These are phyloP conservation scores for Aix galericulata DNA, from an alignment of 2,113 vertebrate species.

Conservation along the genomic window DNA sequence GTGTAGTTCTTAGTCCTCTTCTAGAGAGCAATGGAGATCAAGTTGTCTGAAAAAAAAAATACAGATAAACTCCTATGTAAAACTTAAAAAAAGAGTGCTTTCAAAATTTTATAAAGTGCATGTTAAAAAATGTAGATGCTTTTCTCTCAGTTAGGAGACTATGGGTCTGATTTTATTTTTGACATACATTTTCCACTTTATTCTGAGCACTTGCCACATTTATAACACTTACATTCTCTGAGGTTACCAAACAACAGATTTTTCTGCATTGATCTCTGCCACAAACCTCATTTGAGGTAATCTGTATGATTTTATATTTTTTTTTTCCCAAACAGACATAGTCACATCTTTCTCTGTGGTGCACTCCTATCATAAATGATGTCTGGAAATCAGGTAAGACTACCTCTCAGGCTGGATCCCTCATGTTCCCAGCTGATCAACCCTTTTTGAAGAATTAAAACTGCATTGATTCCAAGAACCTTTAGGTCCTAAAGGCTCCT, in stretches of 20 bases:
- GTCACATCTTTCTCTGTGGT: neutral
- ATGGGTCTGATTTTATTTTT: neutral
- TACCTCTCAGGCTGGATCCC: neutral
- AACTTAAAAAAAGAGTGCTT: neutral
- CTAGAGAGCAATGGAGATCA: neutral
- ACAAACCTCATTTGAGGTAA: neutral
- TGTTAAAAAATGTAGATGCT: neutral
- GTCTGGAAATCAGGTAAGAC: neutral
- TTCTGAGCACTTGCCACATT: neutral
- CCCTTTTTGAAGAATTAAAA: neutral
- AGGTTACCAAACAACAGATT: neutral
- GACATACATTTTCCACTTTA: neutral
- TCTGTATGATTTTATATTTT: fast-evolving
- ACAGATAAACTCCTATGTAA: neutral
- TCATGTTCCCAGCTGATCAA: neutral
- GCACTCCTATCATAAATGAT: fast-evolving
- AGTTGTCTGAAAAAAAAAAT: neutral
- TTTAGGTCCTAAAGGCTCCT: neutral
- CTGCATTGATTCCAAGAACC: neutral
- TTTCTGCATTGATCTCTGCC: neutral
- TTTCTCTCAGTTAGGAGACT: neutral
- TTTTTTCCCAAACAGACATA: neutral
- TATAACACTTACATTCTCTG: neutral
- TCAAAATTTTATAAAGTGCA: neutral
- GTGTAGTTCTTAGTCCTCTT: neutral